Evolutionary conservation across 2,113 vertebrate genomes (phyloP).

Genomic region (Apodemus sylvaticus): DNA sequence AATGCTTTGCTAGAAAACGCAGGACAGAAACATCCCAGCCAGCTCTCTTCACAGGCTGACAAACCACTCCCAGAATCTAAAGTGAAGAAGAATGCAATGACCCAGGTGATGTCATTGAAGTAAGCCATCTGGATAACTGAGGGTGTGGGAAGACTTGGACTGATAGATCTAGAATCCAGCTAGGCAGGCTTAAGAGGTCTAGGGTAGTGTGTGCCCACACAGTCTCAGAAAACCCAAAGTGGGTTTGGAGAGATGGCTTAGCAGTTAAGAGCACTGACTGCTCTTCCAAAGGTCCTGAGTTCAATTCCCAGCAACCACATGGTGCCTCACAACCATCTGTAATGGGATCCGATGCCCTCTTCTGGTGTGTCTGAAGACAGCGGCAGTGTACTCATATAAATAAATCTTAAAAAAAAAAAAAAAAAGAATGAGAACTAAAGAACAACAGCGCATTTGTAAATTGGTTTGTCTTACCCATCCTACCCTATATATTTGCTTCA

Average conservation of each 20-base stretch:
- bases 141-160: not conserved
- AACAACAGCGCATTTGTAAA: not conserved
- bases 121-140: not conserved
- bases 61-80: not conserved
- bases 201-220: too few species aligned
- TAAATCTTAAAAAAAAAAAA: too few species aligned
- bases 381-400: too few species aligned
- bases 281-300: too few species aligned
- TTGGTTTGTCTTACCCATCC: not conserved
- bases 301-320: too few species aligned
- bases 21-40: not conserved
- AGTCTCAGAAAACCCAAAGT: not conserved
- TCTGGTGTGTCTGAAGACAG: too few species aligned
- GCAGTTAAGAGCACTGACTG: too few species aligned
- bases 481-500: not conserved
- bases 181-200: not conserved
- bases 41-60: not conserved
- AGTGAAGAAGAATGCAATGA: not conserved
- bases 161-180: not conserved
- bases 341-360: too few species aligned
- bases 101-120: not conserved
- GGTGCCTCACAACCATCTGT: too few species aligned
- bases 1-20: not conserved
- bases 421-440: not conserved
- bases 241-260: too few species aligned